These are phyloP conservation scores for Cerastis rubricosa DNA, from an alignment of 2,888 invertebrate genomes.

Conservation along the genomic window DNA sequence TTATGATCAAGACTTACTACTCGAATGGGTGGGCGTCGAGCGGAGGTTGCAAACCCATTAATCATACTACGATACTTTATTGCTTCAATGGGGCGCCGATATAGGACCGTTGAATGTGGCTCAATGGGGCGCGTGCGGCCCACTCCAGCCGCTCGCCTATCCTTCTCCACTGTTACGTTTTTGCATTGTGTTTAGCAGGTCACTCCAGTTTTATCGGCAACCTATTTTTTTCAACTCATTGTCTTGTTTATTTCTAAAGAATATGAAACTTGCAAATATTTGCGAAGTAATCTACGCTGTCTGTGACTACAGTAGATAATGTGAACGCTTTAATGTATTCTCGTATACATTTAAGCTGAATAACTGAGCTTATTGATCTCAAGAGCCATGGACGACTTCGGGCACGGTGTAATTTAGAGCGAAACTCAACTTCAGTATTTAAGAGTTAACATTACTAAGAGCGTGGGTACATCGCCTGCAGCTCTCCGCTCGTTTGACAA, in stretches of 20 bases:
- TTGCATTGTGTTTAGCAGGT: constrained; percentile 52
- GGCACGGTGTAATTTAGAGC: neutral
- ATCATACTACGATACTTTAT: constrained; percentile 87
- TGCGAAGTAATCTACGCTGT: neutral
- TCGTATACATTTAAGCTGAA: constrained; percentile 6
- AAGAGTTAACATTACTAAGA: constrained; percentile 18
- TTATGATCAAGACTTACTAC: constrained; percentile 75
- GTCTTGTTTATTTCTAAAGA: constrained; percentile 26
- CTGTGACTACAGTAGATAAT: neutral
- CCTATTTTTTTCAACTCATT: constrained; percentile 8
- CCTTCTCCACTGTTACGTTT: constrained; percentile 36
- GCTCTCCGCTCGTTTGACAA: constrained; percentile 19
- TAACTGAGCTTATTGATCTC: constrained; percentile 2
- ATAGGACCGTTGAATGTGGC: constrained; percentile 74
- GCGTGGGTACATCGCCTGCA: constrained; percentile 32
- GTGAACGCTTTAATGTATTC: constrained; percentile 1
- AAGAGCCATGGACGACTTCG: constrained; percentile 9
- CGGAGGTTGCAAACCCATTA: constrained; percentile 82
- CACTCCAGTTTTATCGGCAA: constrained; percentile 33
- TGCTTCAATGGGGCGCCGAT: constrained; percentile 84
- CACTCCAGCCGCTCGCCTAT: constrained; percentile 32
- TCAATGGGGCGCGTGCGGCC: constrained; percentile 73
- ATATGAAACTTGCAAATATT: constrained; percentile 3
- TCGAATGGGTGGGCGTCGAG: constrained; percentile 79
- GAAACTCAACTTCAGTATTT: constrained; percentile 27